Evolutionary conservation across 2,888 invertebrate species (phyloP), one percentile per base, ranked within the genome.

Genomic region (Eilema griseolum): DNA sequence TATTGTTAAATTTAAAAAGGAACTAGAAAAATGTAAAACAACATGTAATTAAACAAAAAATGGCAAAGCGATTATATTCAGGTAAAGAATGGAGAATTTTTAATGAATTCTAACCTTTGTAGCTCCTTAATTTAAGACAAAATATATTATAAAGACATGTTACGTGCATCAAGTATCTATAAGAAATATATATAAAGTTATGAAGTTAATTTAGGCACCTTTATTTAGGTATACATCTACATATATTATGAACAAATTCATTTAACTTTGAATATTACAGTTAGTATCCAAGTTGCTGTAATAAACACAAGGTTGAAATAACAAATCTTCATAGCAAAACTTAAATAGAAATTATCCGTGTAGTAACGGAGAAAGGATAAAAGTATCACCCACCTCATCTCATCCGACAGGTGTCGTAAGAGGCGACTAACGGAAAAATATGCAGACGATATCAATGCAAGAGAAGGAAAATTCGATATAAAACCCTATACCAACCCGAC

Each of bases 11-110:
- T 60, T 37, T 26, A 60, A 60, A 66, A 37, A 23, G n/a, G 1
- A 31, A 67, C 41, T 37, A 41, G 57, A 61, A 67, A 65, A 73
- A 71, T 59, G 23, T 16, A 28, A 62, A 60, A 64, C 52, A 64
- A 11, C 0, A 64, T 61, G 31, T 46, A 52, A 61, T 52, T 61
- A 1, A 59, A 65, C 16, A 60, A 60, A 64, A 57, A 31, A 69
- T 64, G 64, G 33, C 60, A 46, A 60, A 60, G 3, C 64, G 52
- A 23, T 59, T 60, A 14, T 64, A 46, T 24, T 20, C 23, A 65
- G 52, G 62, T 68, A 59, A 62, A 23, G 16, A 24, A 23, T 28
- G 8, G 4, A 12, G 4, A 16, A 28, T 46, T 46, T 31, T 23
- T 20, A 20, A 11, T 52, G 8, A 52, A 52, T 52, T 10, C 52